Conservation (phyloP, 1,140 invertebrate species). For the Ceratosolen fusciceps region DNA sequence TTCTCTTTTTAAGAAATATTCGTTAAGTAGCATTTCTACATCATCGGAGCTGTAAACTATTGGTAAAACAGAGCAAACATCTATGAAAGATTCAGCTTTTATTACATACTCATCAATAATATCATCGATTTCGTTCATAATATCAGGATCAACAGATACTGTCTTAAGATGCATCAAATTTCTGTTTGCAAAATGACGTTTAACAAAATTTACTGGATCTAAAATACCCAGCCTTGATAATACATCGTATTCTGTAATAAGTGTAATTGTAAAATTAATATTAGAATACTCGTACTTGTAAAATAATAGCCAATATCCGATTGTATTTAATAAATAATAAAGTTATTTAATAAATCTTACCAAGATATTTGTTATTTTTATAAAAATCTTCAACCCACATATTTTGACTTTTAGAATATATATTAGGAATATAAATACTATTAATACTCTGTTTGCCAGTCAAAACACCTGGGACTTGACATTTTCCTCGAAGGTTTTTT, state of each 20-base stretch:
- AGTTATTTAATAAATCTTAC: slow-evolving; percentile 61
- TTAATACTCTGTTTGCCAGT: slow-evolving; percentile 82
- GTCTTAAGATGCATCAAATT: slow-evolving; percentile 81
- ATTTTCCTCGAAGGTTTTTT: slow-evolving; percentile 78
- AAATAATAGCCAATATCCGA: neutral
- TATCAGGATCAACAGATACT: slow-evolving; percentile 81
- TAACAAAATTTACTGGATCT: slow-evolving; percentile 87
- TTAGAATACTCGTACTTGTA: neutral
- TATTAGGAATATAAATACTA: slow-evolving; percentile 88
- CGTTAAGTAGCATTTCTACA: slow-evolving; percentile 80
- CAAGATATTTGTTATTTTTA: slow-evolving; percentile 94
- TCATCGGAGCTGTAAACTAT: slow-evolving; percentile 85
- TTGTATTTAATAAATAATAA: neutral
- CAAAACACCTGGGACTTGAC: slow-evolving; percentile 82
- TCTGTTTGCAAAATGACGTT: slow-evolving; percentile 82
- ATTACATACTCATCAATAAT: slow-evolving; percentile 90
- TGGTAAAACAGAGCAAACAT: slow-evolving; percentile 85
- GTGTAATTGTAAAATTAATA: slow-evolving; percentile 39
- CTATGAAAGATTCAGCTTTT: slow-evolving; percentile 81
- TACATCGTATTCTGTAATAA: slow-evolving; percentile 87
- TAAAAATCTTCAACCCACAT: slow-evolving; percentile 95
- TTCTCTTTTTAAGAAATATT: slow-evolving; percentile 73
- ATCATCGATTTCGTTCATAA: slow-evolving; percentile 85
- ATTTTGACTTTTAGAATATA: slow-evolving; percentile 87
- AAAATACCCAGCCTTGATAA: slow-evolving; percentile 88